Evolutionary conservation across 2,113 vertebrate genomes (phyloP).

Genomic region (Chlamydotis undulata): DNA sequence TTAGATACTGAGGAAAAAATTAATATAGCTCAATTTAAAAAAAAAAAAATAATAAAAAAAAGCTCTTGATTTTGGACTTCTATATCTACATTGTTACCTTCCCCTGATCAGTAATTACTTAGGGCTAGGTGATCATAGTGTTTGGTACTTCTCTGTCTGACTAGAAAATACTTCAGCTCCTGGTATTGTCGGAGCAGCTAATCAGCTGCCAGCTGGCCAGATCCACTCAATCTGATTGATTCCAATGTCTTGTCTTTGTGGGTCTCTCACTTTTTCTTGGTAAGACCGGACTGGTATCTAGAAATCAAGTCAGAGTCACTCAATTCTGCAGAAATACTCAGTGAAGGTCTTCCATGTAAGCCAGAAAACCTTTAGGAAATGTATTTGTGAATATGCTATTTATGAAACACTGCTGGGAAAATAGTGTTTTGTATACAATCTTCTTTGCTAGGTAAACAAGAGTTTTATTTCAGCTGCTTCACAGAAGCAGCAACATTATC

Average conservation of each 20-base stretch:
- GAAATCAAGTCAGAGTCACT: neutral
- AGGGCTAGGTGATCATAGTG: neutral
- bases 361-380: neutral
- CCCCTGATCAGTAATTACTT: neutral
- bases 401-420: neutral
- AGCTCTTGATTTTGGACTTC: neutral
- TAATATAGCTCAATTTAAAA: no score
- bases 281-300: neutral
- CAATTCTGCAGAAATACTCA: neutral
- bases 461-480: neutral
- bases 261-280: neutral
- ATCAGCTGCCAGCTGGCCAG: neutral
- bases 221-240: neutral
- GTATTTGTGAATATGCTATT: neutral
- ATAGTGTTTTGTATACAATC: neutral
- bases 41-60: neutral
- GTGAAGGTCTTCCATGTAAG: neutral
- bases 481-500: neutral
- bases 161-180: accelerated
- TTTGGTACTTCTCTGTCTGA: neutral
- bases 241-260: neutral
- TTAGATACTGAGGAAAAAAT: neutral
- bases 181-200: neutral
- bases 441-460: neutral
- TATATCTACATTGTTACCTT: neutral